phyloP scores from a whole-genome alignment of 2,113 vertebrate genomes.

The Oryzias woworae region DNA sequence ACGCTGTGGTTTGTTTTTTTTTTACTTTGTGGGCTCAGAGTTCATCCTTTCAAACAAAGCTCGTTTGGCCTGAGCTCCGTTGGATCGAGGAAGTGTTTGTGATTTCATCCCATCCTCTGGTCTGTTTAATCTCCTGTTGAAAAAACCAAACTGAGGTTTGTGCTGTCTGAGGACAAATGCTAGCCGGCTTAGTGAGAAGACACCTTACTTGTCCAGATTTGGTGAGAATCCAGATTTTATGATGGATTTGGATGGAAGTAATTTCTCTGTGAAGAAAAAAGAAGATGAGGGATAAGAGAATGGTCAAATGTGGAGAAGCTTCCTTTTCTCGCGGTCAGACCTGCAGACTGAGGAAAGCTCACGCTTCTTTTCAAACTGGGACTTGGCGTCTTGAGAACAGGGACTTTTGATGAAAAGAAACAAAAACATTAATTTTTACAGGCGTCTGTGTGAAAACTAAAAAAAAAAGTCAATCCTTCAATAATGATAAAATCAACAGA shows the following conservation, averaged over 20 bases:
- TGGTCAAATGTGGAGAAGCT: background rate
- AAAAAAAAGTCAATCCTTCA: no score
- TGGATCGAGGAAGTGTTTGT: conserved; percentile 81
- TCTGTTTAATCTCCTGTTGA: conserved; percentile 52
- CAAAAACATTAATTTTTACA: background rate
- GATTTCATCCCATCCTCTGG: conserved; percentile 79
- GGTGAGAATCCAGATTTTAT: conserved; percentile 68
- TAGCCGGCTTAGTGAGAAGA: no score
- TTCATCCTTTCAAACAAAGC: conserved; percentile 87
- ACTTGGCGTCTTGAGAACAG: conserved; percentile 62
- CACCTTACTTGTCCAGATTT: conserved; percentile 57
- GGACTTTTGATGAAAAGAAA: conserved; percentile 35
- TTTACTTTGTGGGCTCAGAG: conserved; percentile 81
- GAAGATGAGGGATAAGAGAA: background rate
- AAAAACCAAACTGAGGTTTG: background rate
- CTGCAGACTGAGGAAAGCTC: conserved; percentile 72
- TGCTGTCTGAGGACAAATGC: background rate
- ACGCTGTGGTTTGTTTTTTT: background rate
- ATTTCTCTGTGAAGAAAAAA: conserved; percentile 72
- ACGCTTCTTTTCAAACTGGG: conserved; percentile 69
- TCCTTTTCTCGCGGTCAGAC: conserved; percentile 31
- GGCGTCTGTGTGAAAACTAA: no score
- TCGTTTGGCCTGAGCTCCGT: conserved; percentile 82
- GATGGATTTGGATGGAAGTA: conserved; percentile 71
- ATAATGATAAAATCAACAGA: no score